A percentile compares a stretch with the other conserved stretches of the same genome.
These are phyloP conservation scores for Pitta sordida DNA, from an alignment of 2,113 vertebrate genomes.

Conservation along the genomic window DNA sequence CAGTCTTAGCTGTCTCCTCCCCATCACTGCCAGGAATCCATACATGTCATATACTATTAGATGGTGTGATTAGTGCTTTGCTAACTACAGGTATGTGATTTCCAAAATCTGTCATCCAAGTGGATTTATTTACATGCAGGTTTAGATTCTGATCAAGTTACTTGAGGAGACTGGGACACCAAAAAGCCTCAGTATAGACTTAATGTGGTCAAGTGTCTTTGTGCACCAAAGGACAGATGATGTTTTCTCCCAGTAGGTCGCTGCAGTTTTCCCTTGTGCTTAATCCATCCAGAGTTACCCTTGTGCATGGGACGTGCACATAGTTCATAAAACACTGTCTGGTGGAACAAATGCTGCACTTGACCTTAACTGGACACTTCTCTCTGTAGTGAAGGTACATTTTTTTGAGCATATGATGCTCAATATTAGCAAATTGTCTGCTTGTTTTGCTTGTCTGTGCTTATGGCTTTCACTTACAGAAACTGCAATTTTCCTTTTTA, in stretches of 20 bases:
- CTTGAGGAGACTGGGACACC: neutral
- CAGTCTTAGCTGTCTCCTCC: neutral
- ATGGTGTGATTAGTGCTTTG: neutral
- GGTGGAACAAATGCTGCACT: neutral
- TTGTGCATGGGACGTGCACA: neutral
- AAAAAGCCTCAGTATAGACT: neutral
- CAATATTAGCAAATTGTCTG: neutral
- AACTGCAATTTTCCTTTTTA: neutral
- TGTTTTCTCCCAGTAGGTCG: neutral
- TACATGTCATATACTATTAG: fast-evolving
- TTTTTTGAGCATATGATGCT: neutral
- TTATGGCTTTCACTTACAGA: neutral
- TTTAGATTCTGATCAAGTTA: neutral
- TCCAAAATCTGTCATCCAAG: neutral
- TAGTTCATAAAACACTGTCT: neutral
- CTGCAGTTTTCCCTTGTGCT: neutral
- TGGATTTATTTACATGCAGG: neutral
- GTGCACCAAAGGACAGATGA: neutral
- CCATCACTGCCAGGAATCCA: neutral
- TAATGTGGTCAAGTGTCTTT: neutral
- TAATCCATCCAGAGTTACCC: neutral
- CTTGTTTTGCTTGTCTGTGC: neutral
- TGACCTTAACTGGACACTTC: neutral
- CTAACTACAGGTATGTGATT: neutral
- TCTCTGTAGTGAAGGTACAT: neutral